phyloP scores from a whole-genome alignment of 2,888 invertebrate genomes.

The Drosophila formosana region DNA sequence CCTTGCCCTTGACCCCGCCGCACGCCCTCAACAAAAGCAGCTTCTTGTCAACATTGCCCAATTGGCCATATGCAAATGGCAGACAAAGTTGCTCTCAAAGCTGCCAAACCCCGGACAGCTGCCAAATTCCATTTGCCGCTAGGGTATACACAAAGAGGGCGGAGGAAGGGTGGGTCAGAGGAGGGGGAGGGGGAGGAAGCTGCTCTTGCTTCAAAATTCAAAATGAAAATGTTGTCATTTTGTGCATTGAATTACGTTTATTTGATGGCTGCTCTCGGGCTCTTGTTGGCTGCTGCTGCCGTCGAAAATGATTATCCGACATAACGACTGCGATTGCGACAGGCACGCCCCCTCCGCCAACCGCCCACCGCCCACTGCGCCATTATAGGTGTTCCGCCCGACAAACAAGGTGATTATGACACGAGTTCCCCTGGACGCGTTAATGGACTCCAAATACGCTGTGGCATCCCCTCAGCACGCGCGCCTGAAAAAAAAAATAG shows the following conservation, averaged over 20 bases:
- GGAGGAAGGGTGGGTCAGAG: not conserved
- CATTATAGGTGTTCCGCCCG: constrained; percentile 71
- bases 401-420: constrained; percentile 78
- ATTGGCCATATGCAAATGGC: constrained; percentile 75
- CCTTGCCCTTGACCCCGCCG: not conserved
- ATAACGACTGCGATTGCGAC: constrained; percentile 63
- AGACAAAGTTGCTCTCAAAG: constrained; percentile 36
- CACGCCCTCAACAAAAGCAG: not conserved
- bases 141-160: not conserved
- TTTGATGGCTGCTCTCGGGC: constrained; percentile 59
- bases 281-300: constrained; percentile 20
- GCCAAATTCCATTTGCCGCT: constrained; percentile 42
- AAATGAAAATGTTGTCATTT: constrained; percentile 77
- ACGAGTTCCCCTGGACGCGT: constrained; percentile 64
- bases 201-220: constrained; percentile 41
- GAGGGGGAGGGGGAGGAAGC: not conserved
- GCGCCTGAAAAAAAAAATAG: constrained; percentile 1
- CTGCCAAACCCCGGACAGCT: constrained; percentile 43
- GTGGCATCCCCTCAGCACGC: constrained; percentile 27
- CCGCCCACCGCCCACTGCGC: constrained; percentile 6
- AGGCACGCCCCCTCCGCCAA: constrained; percentile 7
- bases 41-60: constrained; percentile 70
- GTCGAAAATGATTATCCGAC: constrained; percentile 68
- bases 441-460: constrained; percentile 70
- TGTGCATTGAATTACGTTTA: constrained; percentile 79